Conservation (phyloP, 1,140 invertebrate genomes). For the Caenorhabditis inopinata region DNA sequence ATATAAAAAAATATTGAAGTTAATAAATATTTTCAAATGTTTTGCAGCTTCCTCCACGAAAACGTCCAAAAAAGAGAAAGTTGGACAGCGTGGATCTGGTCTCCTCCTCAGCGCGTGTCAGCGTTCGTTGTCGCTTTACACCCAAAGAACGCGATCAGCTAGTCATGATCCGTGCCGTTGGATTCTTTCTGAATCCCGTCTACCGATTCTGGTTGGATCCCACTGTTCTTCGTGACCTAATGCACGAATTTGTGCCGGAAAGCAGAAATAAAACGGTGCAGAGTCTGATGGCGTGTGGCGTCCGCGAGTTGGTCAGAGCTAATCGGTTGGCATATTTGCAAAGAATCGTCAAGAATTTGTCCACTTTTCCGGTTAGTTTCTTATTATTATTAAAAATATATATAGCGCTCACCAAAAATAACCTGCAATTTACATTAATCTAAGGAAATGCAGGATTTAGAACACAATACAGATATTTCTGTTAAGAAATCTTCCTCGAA, state of each 20-base stretch:
- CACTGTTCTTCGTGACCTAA: slow-evolving; percentile 59
- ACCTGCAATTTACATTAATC: too few species aligned
- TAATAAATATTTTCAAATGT: too few species aligned
- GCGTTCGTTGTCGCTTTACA: slow-evolving; percentile 55
- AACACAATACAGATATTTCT: too few species aligned
- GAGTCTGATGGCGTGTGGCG: slow-evolving; percentile 62
- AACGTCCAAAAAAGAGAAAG: slow-evolving; percentile 49
- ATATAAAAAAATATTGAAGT: too few species aligned
- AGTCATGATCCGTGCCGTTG: slow-evolving; percentile 60
- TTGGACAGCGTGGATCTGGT: slow-evolving; percentile 54
- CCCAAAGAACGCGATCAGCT: slow-evolving; percentile 57
- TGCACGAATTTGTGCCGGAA: slow-evolving; percentile 63
- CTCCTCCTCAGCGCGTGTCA: slow-evolving; percentile 45
- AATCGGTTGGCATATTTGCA: slow-evolving; percentile 58
- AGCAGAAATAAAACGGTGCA: slow-evolving; percentile 47
- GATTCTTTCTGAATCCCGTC: slow-evolving; percentile 63
- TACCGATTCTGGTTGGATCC: slow-evolving; percentile 64
- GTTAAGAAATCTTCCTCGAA: too few species aligned
- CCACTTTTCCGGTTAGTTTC: slow-evolving; percentile 42
- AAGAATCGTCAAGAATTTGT: slow-evolving; percentile 58
- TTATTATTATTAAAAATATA: not conserved
- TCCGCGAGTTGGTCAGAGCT: slow-evolving; percentile 56
- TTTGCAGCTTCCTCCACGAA: not conserved
- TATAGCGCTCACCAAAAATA: too few species aligned
- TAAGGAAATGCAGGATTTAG: too few species aligned